Evolutionary conservation across 2,797 vertebrate species (phyloP), one percentile per base, ranked within the genome.

Genomic region (Percopsis omiscomaycus): DNA sequence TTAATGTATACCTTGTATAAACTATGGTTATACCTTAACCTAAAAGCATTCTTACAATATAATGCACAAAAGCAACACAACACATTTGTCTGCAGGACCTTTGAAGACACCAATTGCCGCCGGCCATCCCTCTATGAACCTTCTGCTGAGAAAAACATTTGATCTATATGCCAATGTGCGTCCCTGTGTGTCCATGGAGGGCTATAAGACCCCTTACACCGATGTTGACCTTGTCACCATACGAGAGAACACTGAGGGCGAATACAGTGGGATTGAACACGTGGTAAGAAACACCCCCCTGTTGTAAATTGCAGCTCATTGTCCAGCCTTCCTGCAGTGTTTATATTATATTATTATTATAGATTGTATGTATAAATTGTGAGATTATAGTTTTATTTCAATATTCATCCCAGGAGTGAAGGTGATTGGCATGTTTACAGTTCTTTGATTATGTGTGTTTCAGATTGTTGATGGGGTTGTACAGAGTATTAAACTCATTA

Each of bases 401-500:
- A 28, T 15, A 22, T 51, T 16, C 49, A 51, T 15, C 11, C 46
- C 14, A 9, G 46, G 11, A 12, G 4, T 12, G 46, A 48, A 48
- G 32, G 32, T 48, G 46, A 2, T n/a, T 48, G 46, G 0, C 16
- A 11, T 57, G 3, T 16, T 44, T 12, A 2, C 16, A 22, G 14
- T 32, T n/a, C 13, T 28, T 16, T 59, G 16, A 28, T 60, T 9
- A 46, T 66, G 44, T 70, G 0, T 69, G 28, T 93, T 92, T 51
- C 91, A 99, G 97, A 99, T 99, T 55, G 97, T 99, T 13, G 96
- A 99, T 37, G 97, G 97, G 0, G 96, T 99, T 0, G 97, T 99
- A 49, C 96, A 98, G 76, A 99, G 97, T 65, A 99, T 99, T 84
- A 99, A 99, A 83, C 94, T 99, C 71, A 99, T 99, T 80, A 99